Evolutionary conservation across 2,113 vertebrate genomes (phyloP), one percentile per base, ranked within the genome.

Genomic region (Chloebia gouldiae): DNA sequence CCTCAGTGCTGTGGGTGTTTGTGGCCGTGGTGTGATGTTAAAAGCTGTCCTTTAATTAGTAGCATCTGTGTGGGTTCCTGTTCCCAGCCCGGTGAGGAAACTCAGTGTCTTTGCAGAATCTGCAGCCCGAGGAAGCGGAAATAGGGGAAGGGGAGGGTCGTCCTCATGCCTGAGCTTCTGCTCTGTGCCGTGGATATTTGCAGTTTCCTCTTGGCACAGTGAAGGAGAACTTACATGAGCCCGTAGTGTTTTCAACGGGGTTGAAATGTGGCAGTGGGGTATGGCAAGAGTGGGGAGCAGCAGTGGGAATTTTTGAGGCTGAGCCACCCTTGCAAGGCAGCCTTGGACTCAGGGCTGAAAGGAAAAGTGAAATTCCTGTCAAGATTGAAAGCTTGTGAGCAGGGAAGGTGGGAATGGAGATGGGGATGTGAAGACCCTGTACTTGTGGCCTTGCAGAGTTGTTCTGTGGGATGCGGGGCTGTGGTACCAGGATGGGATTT

Each of bases 391-490:
- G 24, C n/a, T 4, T 27, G 31, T 15, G 39, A 44, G 24, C 6
- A 28, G 64, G 40, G 64, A 60, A 25, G 25, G 25, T 31, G 63
- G 64, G 73, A 69, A 10, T 5, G 49, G 60, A 47, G 44, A 7
- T 0, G 5, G 53, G 1, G 39, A n/a, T 27, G 4, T 0, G 5
- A 39, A 54, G 42, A 65, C 28, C 5, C 2, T 4, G 33, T 0
- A 0, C 30, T n/a, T 17, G 61, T 5, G 56, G 11, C 42, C 20
- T 69, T 70, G 23, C 18, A 2, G 19, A 39, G 71, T 10, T 76
- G 83, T n/a, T 72, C 66, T 49, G 40, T 1, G 9, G 66, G 65
- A 17, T 61, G 63, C 73, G 28, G 42, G 77, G 22, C n/a, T 22
- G 31, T 2, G 18, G 20, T 10, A 15, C 17, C 15, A 12, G 75